Evolutionary conservation across 2,113 vertebrate genomes (phyloP), one percentile per base, ranked within the genome.

Genomic region (Anarhynchus alexandrinus): DNA sequence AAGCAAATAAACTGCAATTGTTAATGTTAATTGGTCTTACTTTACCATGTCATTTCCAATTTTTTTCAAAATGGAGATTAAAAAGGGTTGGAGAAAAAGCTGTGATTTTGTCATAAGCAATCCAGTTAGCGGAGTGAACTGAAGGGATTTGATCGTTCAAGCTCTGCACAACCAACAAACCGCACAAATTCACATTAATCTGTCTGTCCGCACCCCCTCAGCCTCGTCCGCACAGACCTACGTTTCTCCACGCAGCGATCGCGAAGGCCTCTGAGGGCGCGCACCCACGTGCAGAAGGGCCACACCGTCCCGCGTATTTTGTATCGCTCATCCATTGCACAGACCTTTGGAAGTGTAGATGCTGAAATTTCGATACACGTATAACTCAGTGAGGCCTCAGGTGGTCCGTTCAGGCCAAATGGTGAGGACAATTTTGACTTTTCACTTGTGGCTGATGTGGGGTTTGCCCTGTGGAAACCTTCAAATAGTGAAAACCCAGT

Each of bases 61-160:
- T 82, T 93, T 96, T 96, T 93, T 93, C 95, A 94, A 91, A 86
- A 95, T 34, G 36, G 81, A 95, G 84, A 97, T 97, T 96, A 96
- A 95, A 93, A 72, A 66, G 87, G 51, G 78, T 47, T 91, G 84
- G 84, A 95, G 64, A 93, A 96, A 95, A 96, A 97, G 91, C 88
- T 94, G 84, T 62, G 89, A 97, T 95, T 96, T 96, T 96, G 96
- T 96, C 96, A 93, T 91, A 94, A 95, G 78, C 95, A 97, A 96
- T 95, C 82, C 84, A 93, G 84, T 81, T 88, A 97, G 90, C 1
- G 1, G 82, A 90, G 74, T 34, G 78, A 97, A 34, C 70, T 77
- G 84, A 96, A 93, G 93, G 67, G 91, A 93, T 94, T 77, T 94
- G 93, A 91, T 82, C 90, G 89, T 77, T 89, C 84, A 10, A 80